These are phyloP conservation scores for Dichetophora obliterata DNA, from an alignment of 2,888 invertebrate genomes.

Conservation along the genomic window DNA sequence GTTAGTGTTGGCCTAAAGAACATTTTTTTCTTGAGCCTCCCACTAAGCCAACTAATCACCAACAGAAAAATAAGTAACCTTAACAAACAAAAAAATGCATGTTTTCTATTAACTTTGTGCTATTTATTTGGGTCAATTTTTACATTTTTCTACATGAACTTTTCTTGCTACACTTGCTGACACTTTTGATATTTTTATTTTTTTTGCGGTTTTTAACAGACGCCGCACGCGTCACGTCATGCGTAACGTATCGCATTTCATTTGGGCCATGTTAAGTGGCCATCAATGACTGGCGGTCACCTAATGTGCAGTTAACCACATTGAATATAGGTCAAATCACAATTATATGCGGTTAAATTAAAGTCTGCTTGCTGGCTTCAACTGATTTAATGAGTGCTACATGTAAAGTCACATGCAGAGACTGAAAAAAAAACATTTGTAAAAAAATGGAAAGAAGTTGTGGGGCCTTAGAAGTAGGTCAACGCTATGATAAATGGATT, in stretches of 20 bases:
- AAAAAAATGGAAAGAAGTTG: not conserved
- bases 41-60: not conserved
- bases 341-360: not conserved
- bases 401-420: not conserved
- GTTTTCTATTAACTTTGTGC: not conserved
- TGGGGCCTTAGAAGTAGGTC: too few relatives aligned
- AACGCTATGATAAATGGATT: too few relatives aligned
- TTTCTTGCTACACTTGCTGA: not conserved
- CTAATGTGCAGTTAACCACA: conserved; percentile 1
- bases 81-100: not conserved
- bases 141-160: conserved; percentile 32
- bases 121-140: conserved; percentile 43
- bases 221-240: not conserved
- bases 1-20: too few relatives aligned
- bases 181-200: conserved; percentile 32
- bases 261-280: conserved; percentile 15
- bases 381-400: not conserved
- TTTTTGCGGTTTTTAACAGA: conserved; percentile 24
- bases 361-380: not conserved
- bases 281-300: conserved; percentile 8
- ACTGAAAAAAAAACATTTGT: not conserved
- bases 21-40: too few relatives aligned
- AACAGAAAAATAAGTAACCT: not conserved
- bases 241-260: conserved; percentile 1
- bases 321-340: conserved; percentile 6